Evolutionary conservation across 53 echinoderm and acorn worm species (phyloP).

Genomic region (Actinopyga echinites): DNA sequence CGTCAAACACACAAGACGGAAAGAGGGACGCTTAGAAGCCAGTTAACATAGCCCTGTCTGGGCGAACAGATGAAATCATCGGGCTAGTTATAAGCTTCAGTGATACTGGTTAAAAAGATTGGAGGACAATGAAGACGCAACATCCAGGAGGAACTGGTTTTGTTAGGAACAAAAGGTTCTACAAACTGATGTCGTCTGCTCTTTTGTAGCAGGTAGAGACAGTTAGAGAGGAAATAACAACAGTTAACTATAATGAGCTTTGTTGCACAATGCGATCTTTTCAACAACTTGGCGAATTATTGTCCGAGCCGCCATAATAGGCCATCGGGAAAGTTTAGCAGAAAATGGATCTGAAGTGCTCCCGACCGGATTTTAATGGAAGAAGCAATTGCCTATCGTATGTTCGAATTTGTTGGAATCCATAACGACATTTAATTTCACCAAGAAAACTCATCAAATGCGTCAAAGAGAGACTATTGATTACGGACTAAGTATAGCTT

Average conservation of each 20-base stretch:
- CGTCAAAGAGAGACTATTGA: too few species aligned
- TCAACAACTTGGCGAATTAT: too few species aligned
- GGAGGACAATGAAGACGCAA: background rate
- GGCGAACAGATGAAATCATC: background rate
- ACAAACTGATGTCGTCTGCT: constrained; percentile 12
- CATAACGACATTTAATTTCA: too few species aligned
- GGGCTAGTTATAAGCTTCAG: constrained; percentile 7
- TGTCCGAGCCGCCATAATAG: too few species aligned
- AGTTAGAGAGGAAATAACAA: background rate
- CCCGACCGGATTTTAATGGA: too few species aligned
- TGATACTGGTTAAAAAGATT: constrained; percentile 17
- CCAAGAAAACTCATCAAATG: too few species aligned
- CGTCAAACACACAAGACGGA: constrained; percentile 10
- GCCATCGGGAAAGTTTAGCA: too few species aligned
- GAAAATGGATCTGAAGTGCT: too few species aligned
- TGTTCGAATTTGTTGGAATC: too few species aligned
- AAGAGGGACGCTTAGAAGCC: constrained; percentile 6
- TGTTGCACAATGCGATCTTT: background rate
- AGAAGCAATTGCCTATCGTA: too few species aligned
- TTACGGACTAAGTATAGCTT: too few species aligned
- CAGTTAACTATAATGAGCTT: constrained; percentile 27
- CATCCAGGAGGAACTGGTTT: constrained; percentile 17
- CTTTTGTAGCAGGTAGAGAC: background rate
- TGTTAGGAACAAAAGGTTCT: constrained; percentile 10
- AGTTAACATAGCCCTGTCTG: constrained; percentile 26